Conservation (phyloP, 2,888 invertebrate genomes). For the Trypoxylon attenuatum region DNA sequence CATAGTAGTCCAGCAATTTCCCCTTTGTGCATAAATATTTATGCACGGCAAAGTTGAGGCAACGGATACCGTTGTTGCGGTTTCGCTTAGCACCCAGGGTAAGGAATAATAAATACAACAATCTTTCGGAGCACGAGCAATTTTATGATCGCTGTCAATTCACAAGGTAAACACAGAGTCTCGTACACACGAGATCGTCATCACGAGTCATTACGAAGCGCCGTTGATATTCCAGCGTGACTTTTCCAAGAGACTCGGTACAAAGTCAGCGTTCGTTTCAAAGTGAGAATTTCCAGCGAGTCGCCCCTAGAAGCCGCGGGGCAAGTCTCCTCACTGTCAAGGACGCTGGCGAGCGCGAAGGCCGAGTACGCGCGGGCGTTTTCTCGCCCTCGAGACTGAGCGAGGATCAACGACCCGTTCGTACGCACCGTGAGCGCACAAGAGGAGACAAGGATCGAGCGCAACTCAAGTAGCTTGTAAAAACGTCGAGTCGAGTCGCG, state of each 20-base stretch:
- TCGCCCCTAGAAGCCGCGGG: not conserved
- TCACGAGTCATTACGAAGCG: not conserved
- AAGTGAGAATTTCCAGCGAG: not conserved
- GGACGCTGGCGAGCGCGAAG: conserved; percentile 45
- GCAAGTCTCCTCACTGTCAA: conserved; percentile 43
- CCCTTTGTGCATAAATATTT: too few relatives aligned
- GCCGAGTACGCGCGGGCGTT: conserved; percentile 27
- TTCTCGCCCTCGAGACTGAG: conserved; percentile 17
- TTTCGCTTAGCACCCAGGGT: too few relatives aligned
- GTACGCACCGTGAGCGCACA: conserved; percentile 17
- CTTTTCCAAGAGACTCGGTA: not conserved
- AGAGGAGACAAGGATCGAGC: not conserved
- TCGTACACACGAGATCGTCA: too few relatives aligned
- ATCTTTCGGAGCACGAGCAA: too few relatives aligned
- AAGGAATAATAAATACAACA: too few relatives aligned
- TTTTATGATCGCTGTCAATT: too few relatives aligned
- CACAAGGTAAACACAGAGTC: too few relatives aligned
- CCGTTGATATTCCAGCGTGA: not conserved
- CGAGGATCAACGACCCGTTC: conserved; percentile 49
- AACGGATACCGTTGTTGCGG: too few relatives aligned
- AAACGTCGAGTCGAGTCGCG: not conserved
- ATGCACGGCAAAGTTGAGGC: too few relatives aligned
- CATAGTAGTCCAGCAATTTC: too few relatives aligned
- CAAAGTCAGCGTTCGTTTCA: too few relatives aligned
- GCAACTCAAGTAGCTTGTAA: not conserved